phyloP scores from a whole-genome alignment of 1,140 invertebrate species.

The Drosophila sp. region DNA sequence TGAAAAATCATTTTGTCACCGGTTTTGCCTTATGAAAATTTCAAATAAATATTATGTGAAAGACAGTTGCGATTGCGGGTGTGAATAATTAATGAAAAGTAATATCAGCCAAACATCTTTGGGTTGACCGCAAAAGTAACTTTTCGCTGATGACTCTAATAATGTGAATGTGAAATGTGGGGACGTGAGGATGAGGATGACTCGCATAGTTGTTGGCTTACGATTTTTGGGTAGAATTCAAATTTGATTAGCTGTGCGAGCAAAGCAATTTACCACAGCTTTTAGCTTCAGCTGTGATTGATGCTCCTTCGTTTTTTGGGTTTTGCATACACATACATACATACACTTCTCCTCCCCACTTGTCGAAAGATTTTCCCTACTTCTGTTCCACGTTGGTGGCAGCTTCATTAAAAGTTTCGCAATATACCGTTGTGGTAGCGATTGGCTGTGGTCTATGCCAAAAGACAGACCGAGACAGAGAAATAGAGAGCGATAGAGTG shows the following conservation, averaged over 20 bases:
- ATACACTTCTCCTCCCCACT: background rate
- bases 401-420: conserved; percentile 55
- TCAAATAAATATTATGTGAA: conserved; percentile 48
- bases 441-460: conserved; percentile 39
- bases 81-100: conserved; percentile 58
- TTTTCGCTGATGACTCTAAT: background rate
- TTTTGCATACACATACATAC: background rate
- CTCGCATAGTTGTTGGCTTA: conserved; percentile 4
- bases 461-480: background rate
- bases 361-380: background rate
- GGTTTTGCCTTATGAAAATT: conserved; percentile 51
- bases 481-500: background rate
- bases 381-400: conserved; percentile 19
- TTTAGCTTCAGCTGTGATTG: conserved; percentile 12
- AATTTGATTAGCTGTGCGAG: conserved; percentile 17
- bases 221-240: conserved; percentile 6
- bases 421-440: conserved; percentile 26
- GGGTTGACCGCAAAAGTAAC: conserved; percentile 47
- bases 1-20: conserved; percentile 33
- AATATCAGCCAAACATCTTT: conserved; percentile 42
- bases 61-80: conserved; percentile 13
- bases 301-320: conserved; percentile 1
- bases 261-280: conserved; percentile 17
- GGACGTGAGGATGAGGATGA: background rate
- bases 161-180: no score